Conservation (phyloP, 2,888 invertebrate species). For the Azorinus chamasolen region DNA sequence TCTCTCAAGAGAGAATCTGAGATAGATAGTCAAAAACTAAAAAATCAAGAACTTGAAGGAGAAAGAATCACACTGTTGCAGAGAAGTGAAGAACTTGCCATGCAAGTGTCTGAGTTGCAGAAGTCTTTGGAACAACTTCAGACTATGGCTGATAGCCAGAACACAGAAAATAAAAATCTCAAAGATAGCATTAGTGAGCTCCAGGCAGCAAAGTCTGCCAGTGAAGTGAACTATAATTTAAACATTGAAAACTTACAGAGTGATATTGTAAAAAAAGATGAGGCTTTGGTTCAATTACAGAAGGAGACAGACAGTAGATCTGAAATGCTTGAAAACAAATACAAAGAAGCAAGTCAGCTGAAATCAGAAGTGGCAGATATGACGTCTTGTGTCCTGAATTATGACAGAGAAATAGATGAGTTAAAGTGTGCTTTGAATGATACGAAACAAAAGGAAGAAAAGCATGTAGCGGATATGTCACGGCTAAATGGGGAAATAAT, state of each 20-base stretch:
- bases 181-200: slow-evolving; percentile 47
- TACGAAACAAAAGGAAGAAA: slow-evolving; percentile 5
- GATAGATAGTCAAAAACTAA: not conserved
- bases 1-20: not conserved
- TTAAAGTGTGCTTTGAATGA: slow-evolving; percentile 20
- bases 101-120: slow-evolving; percentile 2
- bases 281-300: no score
- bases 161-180: slow-evolving; percentile 16
- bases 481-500: not conserved
- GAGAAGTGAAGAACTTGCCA: no score
- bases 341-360: no score
- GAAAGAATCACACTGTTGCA: no score
- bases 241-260: no score
- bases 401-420: slow-evolving; percentile 19
- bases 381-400: no score
- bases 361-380: no score
- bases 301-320: no score
- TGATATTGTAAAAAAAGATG: no score
- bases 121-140: slow-evolving; percentile 2
- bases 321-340: no score
- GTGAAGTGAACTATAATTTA: no score
- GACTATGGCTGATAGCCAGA: not conserved
- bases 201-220: no score
- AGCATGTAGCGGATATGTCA: slow-evolving; percentile 2
- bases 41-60: not conserved